Base-by-base conservation (phyloP, 2,888 invertebrate genomes). In the Petrolisthes cinctipes region DNA sequence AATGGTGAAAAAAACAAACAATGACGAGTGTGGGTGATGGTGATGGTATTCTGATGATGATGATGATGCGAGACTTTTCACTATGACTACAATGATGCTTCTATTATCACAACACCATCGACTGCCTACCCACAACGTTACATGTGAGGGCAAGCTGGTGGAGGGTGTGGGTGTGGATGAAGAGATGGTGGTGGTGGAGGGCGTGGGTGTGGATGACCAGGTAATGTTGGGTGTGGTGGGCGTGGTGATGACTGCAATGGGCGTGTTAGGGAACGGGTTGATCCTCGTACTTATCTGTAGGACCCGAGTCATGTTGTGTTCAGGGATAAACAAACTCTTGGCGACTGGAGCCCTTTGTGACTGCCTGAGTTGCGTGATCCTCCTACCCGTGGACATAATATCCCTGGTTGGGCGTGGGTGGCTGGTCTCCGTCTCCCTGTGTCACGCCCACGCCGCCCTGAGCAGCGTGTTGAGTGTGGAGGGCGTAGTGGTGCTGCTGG, bases 301-400 rank as follows among this genome's bases (percentile, higher is more conserved):
- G 9, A 37, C 83, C 37, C 4, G 71, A 0, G 68, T 83, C 80
- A 83, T 83, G 87, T 73, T 79, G 5, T 17, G 17, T 6, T 78
- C 87, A 6, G 61, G 82, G 53, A 80, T 87, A 57, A 87, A 87
- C 57, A 54, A 83, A 5, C 80, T 87, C 9, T 56, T 87, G 11
- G 83, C 83, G n/a, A 57, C 83, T n/a, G 51, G 83, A 71, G 87
- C 83, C 71, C 37, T 87, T 57, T 83, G 79, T 57, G 87, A 87
- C 71, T 54, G 54, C 23, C 56, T 87, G 37, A 37, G 73, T 23
- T 11, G 7, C 17, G 1, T 54, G 17, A 71, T 87, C n/a, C 66
- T 82, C 6, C 53, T 86, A 54, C 86, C 86, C 4, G 11, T 86
- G 7, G 86, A 86, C 51, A 9, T 86, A 7, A 54, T 79, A 11